Evolutionary conservation across 2,113 vertebrate species (phyloP), one percentile per base, ranked within the genome.

Genomic region (Arothron firmamentum): DNA sequence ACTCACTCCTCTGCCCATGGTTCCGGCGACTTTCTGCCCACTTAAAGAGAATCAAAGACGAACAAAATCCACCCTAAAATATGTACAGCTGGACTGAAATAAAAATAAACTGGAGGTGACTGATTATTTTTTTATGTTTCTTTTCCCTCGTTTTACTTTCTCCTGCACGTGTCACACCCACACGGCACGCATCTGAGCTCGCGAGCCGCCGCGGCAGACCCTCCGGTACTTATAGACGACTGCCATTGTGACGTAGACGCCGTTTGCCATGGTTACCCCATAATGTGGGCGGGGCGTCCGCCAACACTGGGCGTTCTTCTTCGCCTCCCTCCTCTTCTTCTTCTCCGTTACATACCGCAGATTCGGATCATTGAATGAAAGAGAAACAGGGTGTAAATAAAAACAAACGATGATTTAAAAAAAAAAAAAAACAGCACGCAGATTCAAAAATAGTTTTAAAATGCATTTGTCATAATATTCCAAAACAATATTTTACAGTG

Each of bases 1-100:
- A 92, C 91, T 92, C 77, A 92, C 91, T 89, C 91, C 91, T 84
- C 88, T 72, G 79, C 91, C 90, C 91, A 92, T 92, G 78, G 76
- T 66, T 81, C 71, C 73, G 28, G 54, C 28, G 61, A 62, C 58
- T 56, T 70, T 78, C 69, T 78, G 64, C 73, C 70, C 67, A 70
- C 43, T 72, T 66, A 57, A 74, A 75, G 72, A 70, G 67, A 83
- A 19, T 49, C 17, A 19, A n/a, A 21, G 20, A 71, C 53, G 60
- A 56, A 59, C 59, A 64, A 80, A 86, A 51, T 85, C 77, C 76
- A 69, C 65, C 34, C 65, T 84, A 64, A 78, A 82, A 75, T 43
- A 80, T 80, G 19, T 63, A 77, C 53, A 75, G 5, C 61, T 41
- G 18, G 10, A 18, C n/a, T 18, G n/a, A 19, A 56, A 72, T 70